phyloP scores from a whole-genome alignment of 2,888 invertebrate species.

The Ceraclea dissimilis region DNA sequence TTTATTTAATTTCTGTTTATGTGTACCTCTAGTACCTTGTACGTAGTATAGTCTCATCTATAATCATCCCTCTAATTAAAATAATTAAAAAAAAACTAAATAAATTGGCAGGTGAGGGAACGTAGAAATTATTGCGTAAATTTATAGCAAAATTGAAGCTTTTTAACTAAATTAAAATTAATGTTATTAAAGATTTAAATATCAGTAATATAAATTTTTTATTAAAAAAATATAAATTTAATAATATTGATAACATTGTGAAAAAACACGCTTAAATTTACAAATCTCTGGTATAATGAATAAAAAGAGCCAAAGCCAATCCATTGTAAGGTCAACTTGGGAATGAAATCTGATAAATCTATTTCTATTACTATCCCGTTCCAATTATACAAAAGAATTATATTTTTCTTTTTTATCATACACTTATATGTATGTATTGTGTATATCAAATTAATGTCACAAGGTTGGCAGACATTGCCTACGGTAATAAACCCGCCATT shows the following conservation, averaged over 20 bases:
- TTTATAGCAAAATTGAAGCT: constrained; percentile 27
- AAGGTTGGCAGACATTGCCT: too few relatives aligned
- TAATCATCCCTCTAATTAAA: neutral
- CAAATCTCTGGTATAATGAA: constrained; percentile 1
- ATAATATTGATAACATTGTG: neutral
- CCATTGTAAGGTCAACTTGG: neutral
- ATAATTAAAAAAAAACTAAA: too few relatives aligned
- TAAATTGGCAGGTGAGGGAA: constrained; percentile 25
- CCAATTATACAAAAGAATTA: too few relatives aligned
- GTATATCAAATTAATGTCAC: too few relatives aligned
- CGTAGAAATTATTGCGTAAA: constrained; percentile 27
- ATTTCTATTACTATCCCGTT: too few relatives aligned
- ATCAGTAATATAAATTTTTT: constrained; percentile 29
- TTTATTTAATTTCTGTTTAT: constrained; percentile 5
- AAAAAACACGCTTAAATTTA: constrained; percentile 16
- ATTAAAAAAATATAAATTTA: constrained; percentile 18
- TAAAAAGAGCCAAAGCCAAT: neutral
- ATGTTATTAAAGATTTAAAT: constrained; percentile 25
- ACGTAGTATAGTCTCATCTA: constrained; percentile 16
- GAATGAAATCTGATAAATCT: too few relatives aligned
- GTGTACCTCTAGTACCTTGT: constrained; percentile 25
- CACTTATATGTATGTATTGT: too few relatives aligned
- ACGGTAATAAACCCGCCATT: too few relatives aligned
- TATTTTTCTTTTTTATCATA: too few relatives aligned
- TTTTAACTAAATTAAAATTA: constrained; percentile 26